Evolutionary conservation across 37 sponge, comb jelly and placozoan genomes (phyloP).

Genomic region (Diacarnus erythraeanus): DNA sequence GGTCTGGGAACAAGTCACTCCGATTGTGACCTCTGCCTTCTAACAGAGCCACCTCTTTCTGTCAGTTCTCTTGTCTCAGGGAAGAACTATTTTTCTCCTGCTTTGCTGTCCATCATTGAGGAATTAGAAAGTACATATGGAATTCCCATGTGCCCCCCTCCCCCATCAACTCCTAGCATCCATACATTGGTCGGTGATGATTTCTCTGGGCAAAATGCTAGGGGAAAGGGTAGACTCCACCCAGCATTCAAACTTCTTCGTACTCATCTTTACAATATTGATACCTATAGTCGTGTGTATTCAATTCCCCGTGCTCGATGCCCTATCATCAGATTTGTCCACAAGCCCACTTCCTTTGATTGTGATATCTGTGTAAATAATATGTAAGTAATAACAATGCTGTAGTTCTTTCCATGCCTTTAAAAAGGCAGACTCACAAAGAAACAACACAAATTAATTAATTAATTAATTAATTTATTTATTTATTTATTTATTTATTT

Average conservation of each 20-base stretch:
- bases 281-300: constrained; percentile 7
- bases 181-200: too few relatives aligned
- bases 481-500: too few relatives aligned
- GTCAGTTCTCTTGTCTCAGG: background rate
- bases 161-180: background rate
- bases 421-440: too few relatives aligned
- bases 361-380: constrained; percentile 59
- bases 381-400: constrained; percentile 38
- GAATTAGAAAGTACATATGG: background rate
- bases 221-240: background rate
- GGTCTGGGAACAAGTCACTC: constrained; percentile 47
- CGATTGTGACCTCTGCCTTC: constrained; percentile 56
- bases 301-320: constrained; percentile 43
- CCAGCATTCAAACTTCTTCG: background rate
- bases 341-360: constrained; percentile 1
- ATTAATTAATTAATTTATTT: too few relatives aligned
- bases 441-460: too few relatives aligned
- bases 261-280: background rate
- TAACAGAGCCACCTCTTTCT: constrained; percentile 23
- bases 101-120: background rate
- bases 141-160: background rate
- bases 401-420: too few relatives aligned
- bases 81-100: background rate
- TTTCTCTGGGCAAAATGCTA: too few relatives aligned
- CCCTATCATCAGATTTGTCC: constrained; percentile 53